Percentiles rank a stretch among this genome's conserved stretches.
These are phyloP conservation scores for Melopsittacus undulatus DNA, from an alignment of 2,797 vertebrate species.

Conservation along the genomic window DNA sequence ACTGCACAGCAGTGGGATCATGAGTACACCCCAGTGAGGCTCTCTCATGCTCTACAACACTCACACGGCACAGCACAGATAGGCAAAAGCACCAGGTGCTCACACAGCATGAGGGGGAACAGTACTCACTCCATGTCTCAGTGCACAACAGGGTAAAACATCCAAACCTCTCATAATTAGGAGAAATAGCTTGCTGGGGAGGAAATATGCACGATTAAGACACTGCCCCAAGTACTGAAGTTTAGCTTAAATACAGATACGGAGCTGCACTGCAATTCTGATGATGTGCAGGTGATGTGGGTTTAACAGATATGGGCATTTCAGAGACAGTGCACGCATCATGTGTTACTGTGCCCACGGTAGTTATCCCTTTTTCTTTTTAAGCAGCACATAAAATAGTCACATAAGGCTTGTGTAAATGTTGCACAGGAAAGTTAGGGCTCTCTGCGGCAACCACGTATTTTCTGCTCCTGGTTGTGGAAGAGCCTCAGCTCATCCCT, in stretches of 20 bases:
- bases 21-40: fast-evolving
- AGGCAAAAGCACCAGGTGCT: not conserved
- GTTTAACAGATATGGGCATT: constrained; percentile 12
- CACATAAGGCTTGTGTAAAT: constrained; percentile 28
- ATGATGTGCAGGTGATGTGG: not conserved
- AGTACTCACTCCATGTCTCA: fast-evolving
- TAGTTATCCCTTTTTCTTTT: constrained; percentile 54
- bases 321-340: fast-evolving
- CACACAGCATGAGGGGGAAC: not conserved
- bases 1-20: not conserved
- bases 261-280: not conserved
- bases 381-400: constrained; percentile 41
- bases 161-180: not conserved
- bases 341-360: not conserved
- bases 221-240: not conserved
- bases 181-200: not conserved
- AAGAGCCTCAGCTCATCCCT: not conserved
- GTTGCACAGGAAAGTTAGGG: not conserved
- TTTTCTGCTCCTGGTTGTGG: not conserved
- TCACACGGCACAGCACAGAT: not conserved
- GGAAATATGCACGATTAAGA: fast-evolving
- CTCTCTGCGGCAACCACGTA: fast-evolving
- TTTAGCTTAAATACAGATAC: not conserved
- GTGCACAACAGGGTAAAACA: fast-evolving
- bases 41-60: not conserved